Conservation (phyloP, 2,113 vertebrate genomes). For the Syngnathus typhle region DNA sequence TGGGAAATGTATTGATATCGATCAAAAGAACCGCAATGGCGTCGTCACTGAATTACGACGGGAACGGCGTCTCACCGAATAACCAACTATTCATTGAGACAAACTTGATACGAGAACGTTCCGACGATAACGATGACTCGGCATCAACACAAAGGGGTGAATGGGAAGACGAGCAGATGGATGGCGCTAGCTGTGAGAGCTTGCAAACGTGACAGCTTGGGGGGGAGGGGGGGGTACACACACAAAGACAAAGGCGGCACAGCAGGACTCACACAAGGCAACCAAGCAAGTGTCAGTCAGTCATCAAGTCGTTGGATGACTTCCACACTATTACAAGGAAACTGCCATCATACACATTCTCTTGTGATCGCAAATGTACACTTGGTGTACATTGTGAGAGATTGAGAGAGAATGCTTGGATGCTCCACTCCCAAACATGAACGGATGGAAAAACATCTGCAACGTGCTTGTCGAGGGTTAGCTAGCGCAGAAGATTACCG, state of each 20-base stretch:
- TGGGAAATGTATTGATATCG: background rate
- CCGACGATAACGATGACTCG: constrained; percentile 15
- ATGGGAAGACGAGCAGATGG: constrained; percentile 25
- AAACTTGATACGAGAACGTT: constrained; percentile 2
- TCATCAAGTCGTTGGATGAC: constrained; percentile 32
- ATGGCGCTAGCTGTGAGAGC: constrained; percentile 18
- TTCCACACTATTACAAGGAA: constrained; percentile 8
- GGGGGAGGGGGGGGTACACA: constrained; percentile 22
- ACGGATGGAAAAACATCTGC: constrained; percentile 32
- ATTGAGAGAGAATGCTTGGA: constrained; percentile 28
- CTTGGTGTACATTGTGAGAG: constrained; percentile 30
- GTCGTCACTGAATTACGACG: background rate
- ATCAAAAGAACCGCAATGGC: constrained; percentile 14
- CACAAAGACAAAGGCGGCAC: constrained; percentile 28
- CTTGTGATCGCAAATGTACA: constrained; percentile 42
- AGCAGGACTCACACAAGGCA: constrained; percentile 20
- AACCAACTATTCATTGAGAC: background rate
- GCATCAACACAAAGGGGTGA: constrained; percentile 8
- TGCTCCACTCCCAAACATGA: constrained; percentile 1
- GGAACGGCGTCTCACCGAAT: background rate
- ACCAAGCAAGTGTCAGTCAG: constrained; percentile 19
- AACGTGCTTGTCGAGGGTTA: constrained; percentile 6
- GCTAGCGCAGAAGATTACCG: constrained; percentile 59
- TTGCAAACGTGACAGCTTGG: constrained; percentile 42
- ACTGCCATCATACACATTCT: constrained; percentile 22